These are phyloP conservation scores for Philopedon plagiatum DNA, from an alignment of 2,888 invertebrate genomes.

Conservation along the genomic window DNA sequence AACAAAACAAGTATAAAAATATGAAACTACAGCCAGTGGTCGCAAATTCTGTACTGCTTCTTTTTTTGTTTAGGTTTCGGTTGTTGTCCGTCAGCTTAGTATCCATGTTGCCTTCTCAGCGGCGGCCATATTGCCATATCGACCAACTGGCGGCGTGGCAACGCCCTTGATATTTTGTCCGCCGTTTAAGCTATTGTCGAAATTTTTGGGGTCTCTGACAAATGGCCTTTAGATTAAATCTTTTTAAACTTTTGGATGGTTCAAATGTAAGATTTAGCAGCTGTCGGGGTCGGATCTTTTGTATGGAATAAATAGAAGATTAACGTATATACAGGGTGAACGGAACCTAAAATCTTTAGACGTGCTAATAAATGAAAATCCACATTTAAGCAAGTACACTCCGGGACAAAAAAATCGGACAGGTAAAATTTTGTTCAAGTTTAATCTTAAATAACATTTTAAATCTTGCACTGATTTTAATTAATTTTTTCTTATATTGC, in stretches of 20 bases:
- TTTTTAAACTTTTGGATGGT: constrained; percentile 40
- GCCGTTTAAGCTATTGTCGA: constrained; percentile 34
- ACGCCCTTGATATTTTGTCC: constrained; percentile 62
- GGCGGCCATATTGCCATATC: constrained; percentile 68
- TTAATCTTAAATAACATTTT: too few species aligned
- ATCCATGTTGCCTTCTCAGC: constrained; percentile 64
- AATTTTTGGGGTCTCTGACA: constrained; percentile 35
- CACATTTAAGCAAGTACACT: too few species aligned
- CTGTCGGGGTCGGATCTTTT: constrained; percentile 32
- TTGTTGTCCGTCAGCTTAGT: constrained; percentile 53
- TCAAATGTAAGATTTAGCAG: constrained; percentile 44
- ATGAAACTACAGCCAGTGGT: constrained; percentile 24
- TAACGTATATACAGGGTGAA: constrained; percentile 22
- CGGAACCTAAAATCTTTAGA: neutral
- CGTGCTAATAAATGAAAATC: too few species aligned
- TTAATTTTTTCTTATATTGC: too few species aligned
- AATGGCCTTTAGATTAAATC: constrained; percentile 46
- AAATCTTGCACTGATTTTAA: too few species aligned
- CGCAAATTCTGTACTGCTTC: constrained; percentile 43
- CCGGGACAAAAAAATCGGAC: too few species aligned
- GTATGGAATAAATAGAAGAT: neutral
- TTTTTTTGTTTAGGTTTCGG: constrained; percentile 44
- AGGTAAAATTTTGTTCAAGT: too few species aligned
- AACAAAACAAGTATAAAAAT: constrained; percentile 12
- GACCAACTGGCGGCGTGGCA: constrained; percentile 65